Conservation (phyloP, 1,140 invertebrate genomes). For the Panulirus ornatus region DNA sequence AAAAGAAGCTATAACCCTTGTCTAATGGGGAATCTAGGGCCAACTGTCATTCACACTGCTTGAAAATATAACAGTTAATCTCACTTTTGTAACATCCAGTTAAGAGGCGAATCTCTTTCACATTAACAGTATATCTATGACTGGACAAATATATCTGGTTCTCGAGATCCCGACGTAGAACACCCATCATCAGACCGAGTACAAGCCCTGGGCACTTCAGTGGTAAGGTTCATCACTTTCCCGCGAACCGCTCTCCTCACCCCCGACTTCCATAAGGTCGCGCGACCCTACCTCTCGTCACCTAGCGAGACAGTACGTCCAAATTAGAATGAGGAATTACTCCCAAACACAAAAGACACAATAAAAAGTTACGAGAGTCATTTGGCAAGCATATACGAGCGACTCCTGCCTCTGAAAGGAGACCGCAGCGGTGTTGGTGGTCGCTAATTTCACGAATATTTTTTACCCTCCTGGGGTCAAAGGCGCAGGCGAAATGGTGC, state of each 20-base stretch:
- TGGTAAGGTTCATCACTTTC: background rate
- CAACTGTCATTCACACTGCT: too few relatives aligned
- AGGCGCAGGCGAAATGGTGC: background rate
- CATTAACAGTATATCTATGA: too few relatives aligned
- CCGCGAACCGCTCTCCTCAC: background rate
- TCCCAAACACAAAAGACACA: conserved; percentile 10
- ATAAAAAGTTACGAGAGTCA: conserved; percentile 41
- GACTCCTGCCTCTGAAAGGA: background rate
- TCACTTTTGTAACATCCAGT: too few relatives aligned
- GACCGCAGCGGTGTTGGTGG: background rate
- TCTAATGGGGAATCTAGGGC: too few relatives aligned
- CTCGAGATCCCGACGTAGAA: too few relatives aligned
- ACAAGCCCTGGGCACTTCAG: too few relatives aligned
- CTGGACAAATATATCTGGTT: too few relatives aligned
- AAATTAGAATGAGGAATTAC: conserved; percentile 21
- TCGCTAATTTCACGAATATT: background rate
- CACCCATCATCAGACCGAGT: too few relatives aligned
- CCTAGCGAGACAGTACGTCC: background rate
- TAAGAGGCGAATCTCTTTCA: too few relatives aligned
- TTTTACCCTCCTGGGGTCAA: background rate
- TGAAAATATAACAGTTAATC: too few relatives aligned
- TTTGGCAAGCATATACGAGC: conserved; percentile 35
- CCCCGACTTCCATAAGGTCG: too few relatives aligned
- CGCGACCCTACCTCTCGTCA: background rate
- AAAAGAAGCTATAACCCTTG: too few relatives aligned